Conservation (phyloP, 53 echinoderm and acorn worm species). For the Holothuria leucospilota region DNA sequence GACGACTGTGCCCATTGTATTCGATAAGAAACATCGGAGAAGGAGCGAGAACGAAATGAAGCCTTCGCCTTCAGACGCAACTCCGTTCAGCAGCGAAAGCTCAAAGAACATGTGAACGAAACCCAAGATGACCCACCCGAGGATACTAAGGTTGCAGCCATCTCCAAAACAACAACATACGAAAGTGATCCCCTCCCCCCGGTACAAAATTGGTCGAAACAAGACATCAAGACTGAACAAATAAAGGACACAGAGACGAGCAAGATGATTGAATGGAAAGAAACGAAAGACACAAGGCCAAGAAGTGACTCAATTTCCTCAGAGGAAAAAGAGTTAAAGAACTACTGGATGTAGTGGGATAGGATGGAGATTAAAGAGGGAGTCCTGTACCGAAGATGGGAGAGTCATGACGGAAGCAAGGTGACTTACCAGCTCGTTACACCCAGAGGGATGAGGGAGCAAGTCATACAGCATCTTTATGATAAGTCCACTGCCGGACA, state of each 20-base stretch:
- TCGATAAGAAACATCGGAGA: conserved; percentile 2
- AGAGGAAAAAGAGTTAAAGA: conserved; percentile 8
- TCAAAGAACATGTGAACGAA: too few relatives aligned
- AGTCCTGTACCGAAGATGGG: neutral
- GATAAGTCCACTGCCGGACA: conserved; percentile 15
- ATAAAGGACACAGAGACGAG: conserved; percentile 9
- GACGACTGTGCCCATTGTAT: conserved; percentile 30
- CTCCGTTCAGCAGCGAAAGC: too few relatives aligned
- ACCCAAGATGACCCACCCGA: neutral
- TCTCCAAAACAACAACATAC: neutral
- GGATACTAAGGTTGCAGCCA: neutral
- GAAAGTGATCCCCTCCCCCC: neutral
- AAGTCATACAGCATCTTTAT: conserved; percentile 8
- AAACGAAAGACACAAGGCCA: neutral
- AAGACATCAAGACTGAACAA: conserved; percentile 7
- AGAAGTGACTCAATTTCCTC: neutral
- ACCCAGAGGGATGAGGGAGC: conserved; percentile 15
- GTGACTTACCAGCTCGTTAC: neutral
- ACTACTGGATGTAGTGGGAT: conserved; percentile 24
- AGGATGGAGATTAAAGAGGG: neutral
- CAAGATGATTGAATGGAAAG: conserved; percentile 21
- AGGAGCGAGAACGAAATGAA: conserved; percentile 8
- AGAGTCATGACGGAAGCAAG: conserved; percentile 8
- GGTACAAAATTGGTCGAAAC: conserved; percentile 2
- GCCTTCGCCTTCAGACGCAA: neutral